Evolutionary conservation across 2,797 vertebrate species (phyloP), one percentile per base, ranked within the genome.

Genomic region (Hippocampus kuda): DNA sequence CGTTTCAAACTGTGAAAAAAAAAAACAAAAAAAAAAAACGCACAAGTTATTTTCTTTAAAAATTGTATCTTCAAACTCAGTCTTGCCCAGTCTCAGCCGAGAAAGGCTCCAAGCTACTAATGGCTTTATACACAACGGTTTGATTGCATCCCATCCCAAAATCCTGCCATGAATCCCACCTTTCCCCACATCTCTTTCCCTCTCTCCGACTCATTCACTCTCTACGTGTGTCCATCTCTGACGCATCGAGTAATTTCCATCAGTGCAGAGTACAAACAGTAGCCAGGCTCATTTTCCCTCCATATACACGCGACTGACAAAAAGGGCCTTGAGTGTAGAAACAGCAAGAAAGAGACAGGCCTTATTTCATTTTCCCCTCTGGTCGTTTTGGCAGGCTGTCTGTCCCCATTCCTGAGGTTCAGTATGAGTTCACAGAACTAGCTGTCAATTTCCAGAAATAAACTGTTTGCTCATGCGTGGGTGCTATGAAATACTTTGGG

Each of bases 381-480:
- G 74, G 75, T 73, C 61, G 48, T 78, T 81, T 77, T 86, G 85
- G 83, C 87, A 84, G 72, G 75, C 77, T 71, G 78, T 84, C 78
- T 82, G 79, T 84, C 81, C 83, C 83, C 86, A 85, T 90, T 87
- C 87, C 87, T 84, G 80, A 87, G 84, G 86, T 88, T 89, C 87
- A 83, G 81, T 73, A 77, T 67, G 72, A 90, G 88, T 90, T 89
- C 85, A 89, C 81, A 77, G 86, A 88, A 89, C 82, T 77, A 78
- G 53, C 69, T 77, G 80, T 88, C 77, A 75, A 85, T 78, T 80
- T 86, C 86, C 89, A 90, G 84, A 90, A 90, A 89, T 89, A 91
- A 90, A 89, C 86, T 83, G 84, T 89, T 88, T 88, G 88, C 89
- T 90, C 86, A 89, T 88, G 86, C 81, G 83, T 87, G 88, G 87